Evolutionary conservation across 1,140 invertebrate species (phyloP), one percentile per base, ranked within the genome.

Genomic region (Ceratoteleas bidentatus): DNA sequence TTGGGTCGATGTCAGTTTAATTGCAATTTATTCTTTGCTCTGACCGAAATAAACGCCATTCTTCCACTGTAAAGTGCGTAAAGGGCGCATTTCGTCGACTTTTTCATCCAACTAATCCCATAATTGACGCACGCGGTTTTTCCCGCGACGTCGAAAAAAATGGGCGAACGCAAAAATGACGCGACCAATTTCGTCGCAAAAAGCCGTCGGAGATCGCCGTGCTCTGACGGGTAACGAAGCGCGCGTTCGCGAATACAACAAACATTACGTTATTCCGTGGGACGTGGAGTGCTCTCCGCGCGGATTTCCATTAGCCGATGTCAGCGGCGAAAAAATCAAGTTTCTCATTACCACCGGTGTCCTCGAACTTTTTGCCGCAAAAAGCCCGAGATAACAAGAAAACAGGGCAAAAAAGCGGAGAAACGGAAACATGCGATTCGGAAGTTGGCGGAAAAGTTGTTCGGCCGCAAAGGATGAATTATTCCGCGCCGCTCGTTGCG

Each of bases 401-500:
- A 69, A 38, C 45, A 36, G 43, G n/a, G n/a, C n/a, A 70, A 24
- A 58, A 1, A 58, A 47, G 34, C 15, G 14, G 15, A 5, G 11
- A 14, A 10, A 61, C 16, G 32, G 36, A 62, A 68, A 66, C 34
- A 66, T 43, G 34, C 15, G 58, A 70, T 58, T 64, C 74, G 38
- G 56, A 70, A 77, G 50, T 64, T 64, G 24, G 11, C 58, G 49
- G 60, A 70, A 72, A 70, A 70, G 0, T 78, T 78, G 52, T 53
- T 62, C 75, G 68, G 43, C 24, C 3, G 61, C 47, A 56, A 68
- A 57, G 50, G 57, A 56, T 62, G 50, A 65, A 73, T 73, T 74
- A 74, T 68, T 65, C 69, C 14, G n/a, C 40, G 36, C 6, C 49
- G 56, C 47, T 66, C 49, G 72, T 52, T 78, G 3, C 54, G 56